Base-by-base conservation (phyloP, 1,140 invertebrate species). In the Neodiprion lecontei region DNA sequence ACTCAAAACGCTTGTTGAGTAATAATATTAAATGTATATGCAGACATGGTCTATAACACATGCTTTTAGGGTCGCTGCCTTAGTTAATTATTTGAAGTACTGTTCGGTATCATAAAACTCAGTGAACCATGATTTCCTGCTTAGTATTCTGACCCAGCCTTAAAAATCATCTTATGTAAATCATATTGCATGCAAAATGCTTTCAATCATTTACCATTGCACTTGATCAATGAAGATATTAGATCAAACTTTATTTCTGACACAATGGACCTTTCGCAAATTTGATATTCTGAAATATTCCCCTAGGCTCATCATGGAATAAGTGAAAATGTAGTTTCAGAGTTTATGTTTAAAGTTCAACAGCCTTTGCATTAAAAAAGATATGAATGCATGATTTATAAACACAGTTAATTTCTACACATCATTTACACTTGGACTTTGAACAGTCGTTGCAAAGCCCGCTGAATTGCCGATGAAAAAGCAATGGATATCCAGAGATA, bases 51-150 rank as follows among this genome's bases (percentile, higher is more conserved):
- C 53, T 61, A 61, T 17, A 17, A 61, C 11, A 17, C 53, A 61
- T 61, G 53, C 28, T 61, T 61, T 61, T 61, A 9, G n/a, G 53
- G 53, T 61, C 53, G 53, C 53, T 61, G 53, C 53, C 53, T 61
- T 17, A 8, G 53, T 61, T 61, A 61, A 61, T 61, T 61, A 61
- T 61, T 61, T 17, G 53, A 61, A 12, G 53, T 61, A 17, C 11
- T 61, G 53, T 17, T 61, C 9, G n/a, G 5, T 14, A 61, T 61
- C 53, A 61, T 17, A 17, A 61, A 61, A 17, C n/a, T 17, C 53
- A 17, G 11, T 61, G 53, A 17, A 61, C 53, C 53, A 61, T 61
- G 53, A 61, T 61, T 61, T 61, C 53, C 53, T 61, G 53, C 11
- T 61, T 17, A 9, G 53, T 14, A 14, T 17, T 17, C 11, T 14